phyloP scores from a whole-genome alignment of 2,113 vertebrate species.

The Leptosomus discolor region DNA sequence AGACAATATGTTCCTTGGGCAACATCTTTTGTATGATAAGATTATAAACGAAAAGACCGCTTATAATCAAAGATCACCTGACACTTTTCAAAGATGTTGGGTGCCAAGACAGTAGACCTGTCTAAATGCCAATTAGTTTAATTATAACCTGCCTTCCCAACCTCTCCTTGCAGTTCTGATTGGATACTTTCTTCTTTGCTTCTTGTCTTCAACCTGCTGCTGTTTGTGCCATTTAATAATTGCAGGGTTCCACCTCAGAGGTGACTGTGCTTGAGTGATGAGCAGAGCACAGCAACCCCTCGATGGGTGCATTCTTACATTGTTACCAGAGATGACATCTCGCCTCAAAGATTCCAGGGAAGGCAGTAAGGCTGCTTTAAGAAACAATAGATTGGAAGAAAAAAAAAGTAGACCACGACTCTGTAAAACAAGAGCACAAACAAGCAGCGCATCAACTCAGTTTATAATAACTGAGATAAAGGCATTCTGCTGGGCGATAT shows the following conservation, averaged over 20 bases:
- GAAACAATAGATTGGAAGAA: neutral
- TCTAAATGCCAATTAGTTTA: neutral
- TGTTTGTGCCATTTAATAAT: neutral
- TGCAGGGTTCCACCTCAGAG: neutral
- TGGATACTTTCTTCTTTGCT: neutral
- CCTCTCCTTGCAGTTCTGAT: neutral
- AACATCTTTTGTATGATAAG: neutral
- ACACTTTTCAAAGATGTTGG: neutral
- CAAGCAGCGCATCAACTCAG: accelerated
- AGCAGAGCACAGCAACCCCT: neutral
- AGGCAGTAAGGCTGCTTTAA: neutral
- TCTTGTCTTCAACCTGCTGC: neutral
- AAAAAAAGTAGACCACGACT: neutral
- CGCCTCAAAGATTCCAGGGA: neutral
- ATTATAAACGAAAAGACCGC: neutral
- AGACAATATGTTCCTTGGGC: neutral
- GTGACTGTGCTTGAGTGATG: neutral
- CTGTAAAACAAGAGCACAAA: neutral
- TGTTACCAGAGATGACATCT: neutral
- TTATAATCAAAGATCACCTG: neutral
- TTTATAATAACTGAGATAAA: neutral
- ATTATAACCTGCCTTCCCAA: neutral
- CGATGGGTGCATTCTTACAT: neutral
- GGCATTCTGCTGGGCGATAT: neutral
- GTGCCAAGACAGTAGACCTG: neutral